Evolutionary conservation across 1,140 invertebrate species (phyloP).

Genomic region (Maniola jurtina): DNA sequence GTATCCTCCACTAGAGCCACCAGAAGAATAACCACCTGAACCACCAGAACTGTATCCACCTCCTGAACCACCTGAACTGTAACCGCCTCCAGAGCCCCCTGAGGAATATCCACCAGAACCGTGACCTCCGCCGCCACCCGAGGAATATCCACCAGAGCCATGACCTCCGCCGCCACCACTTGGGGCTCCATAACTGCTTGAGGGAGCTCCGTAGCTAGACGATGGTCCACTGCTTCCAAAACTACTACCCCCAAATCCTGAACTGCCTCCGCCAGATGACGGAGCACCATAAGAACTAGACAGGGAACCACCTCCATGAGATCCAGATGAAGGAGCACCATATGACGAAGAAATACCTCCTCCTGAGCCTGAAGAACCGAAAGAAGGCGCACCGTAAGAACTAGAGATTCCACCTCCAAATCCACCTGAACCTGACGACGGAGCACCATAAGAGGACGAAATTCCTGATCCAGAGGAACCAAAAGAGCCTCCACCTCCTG

Average conservation of each 20-base stretch:
- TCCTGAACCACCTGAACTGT: constrained; percentile 34
- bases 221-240: constrained; percentile 52
- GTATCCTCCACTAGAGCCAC: constrained; percentile 28
- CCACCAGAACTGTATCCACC: constrained; percentile 34
- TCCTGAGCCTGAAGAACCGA: constrained; percentile 41
- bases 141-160: constrained; percentile 45
- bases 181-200: constrained; percentile 58
- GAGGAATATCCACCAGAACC: constrained; percentile 47
- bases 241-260: constrained; percentile 53
- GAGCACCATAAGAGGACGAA: constrained; percentile 9
- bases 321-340: constrained; percentile 47
- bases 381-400: constrained; percentile 52
- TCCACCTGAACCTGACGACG: constrained; percentile 13
- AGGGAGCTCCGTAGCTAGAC: constrained; percentile 62
- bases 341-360: constrained; percentile 43
- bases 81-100: no score
- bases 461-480: constrained; percentile 29
- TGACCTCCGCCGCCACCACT: constrained; percentile 28
- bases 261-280: constrained; percentile 25
- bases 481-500: constrained; percentile 9
- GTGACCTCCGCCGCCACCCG: constrained; percentile 4
- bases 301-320: constrained; percentile 10
- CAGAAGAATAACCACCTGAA: constrained; percentile 42
- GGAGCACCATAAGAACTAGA: constrained; percentile 53
- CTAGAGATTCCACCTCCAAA: constrained; percentile 40